A percentile compares a stretch with the other conserved stretches of the same genome.
Conservation (phyloP, 1,140 invertebrate species). For the Gonioctena quinquepunctata region DNA sequence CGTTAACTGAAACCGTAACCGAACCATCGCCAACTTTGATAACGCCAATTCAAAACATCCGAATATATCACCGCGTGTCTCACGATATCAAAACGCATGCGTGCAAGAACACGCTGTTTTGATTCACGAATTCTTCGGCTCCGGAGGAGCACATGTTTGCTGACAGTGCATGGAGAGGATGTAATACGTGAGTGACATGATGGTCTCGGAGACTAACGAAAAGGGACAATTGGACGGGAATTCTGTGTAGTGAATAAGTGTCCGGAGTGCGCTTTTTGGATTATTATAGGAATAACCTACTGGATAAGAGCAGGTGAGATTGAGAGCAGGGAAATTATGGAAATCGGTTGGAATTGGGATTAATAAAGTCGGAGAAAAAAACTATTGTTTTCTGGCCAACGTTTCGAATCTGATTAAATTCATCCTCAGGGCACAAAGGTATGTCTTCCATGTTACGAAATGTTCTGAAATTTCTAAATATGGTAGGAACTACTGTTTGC, state of each 20-base stretch:
- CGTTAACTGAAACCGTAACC: neutral
- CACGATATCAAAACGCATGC: slow-evolving; percentile 35
- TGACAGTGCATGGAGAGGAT: neutral
- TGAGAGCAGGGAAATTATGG: too few species aligned
- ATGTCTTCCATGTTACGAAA: neutral
- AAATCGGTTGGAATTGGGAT: too few species aligned
- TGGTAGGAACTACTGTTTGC: too few species aligned
- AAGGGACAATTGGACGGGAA: neutral
- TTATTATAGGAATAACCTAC: too few species aligned
- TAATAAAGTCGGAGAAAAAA: too few species aligned
- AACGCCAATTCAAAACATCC: neutral
- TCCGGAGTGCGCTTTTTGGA: neutral
- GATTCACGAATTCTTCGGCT: slow-evolving; percentile 39
- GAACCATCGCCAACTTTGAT: neutral
- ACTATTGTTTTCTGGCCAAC: neutral
- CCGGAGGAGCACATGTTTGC: neutral
- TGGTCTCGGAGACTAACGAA: neutral
- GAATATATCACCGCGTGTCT: slow-evolving; percentile 25
- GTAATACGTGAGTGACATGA: slow-evolving; percentile 6
- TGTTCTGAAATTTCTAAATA: too few species aligned
- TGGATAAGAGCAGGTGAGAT: too few species aligned
- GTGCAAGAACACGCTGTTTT: slow-evolving; percentile 42
- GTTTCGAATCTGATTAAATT: neutral
- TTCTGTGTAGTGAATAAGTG: neutral
- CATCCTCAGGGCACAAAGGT: neutral